These are phyloP conservation scores for Phytoseiulus persimilis DNA, from an alignment of 2,888 invertebrate genomes.

Conservation along the genomic window DNA sequence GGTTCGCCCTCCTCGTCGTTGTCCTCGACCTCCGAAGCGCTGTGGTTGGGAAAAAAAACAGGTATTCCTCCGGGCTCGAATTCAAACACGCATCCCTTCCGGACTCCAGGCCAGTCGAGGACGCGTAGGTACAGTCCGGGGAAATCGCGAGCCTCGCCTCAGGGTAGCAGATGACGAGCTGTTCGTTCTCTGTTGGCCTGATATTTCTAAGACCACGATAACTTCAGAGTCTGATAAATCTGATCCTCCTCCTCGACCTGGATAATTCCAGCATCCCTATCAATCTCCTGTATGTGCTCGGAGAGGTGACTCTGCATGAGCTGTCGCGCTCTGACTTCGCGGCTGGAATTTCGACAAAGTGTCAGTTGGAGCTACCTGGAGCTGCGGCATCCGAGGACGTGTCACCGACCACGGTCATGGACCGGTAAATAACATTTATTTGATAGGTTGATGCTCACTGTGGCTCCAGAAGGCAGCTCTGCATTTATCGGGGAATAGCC, in stretches of 20 bases:
- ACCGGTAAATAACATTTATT: background rate
- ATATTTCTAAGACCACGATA: background rate
- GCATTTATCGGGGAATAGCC: constrained; percentile 53
- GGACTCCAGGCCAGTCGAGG: too few species aligned
- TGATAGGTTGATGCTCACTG: background rate
- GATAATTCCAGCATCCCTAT: constrained; percentile 44
- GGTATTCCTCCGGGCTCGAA: background rate
- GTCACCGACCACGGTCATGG: background rate
- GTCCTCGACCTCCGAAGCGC: constrained; percentile 16
- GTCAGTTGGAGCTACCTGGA: background rate
- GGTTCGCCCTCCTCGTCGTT: background rate
- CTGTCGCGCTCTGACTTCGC: constrained; percentile 55
- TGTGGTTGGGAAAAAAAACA: background rate
- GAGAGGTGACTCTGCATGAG: constrained; percentile 54
- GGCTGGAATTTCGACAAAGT: constrained; percentile 45
- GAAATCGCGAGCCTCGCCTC: background rate
- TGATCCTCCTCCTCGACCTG: constrained; percentile 24
- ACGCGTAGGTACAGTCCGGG: background rate
- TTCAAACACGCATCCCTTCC: too few species aligned
- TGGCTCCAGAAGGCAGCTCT: constrained; percentile 44
- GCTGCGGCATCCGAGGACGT: too few species aligned
- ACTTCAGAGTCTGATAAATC: background rate
- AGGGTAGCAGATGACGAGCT: background rate
- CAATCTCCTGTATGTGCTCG: constrained; percentile 51
- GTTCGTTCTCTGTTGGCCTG: background rate